Evolutionary conservation across 1,140 invertebrate species (phyloP), one percentile per base, ranked within the genome.

Genomic region (Zophobas morio): DNA sequence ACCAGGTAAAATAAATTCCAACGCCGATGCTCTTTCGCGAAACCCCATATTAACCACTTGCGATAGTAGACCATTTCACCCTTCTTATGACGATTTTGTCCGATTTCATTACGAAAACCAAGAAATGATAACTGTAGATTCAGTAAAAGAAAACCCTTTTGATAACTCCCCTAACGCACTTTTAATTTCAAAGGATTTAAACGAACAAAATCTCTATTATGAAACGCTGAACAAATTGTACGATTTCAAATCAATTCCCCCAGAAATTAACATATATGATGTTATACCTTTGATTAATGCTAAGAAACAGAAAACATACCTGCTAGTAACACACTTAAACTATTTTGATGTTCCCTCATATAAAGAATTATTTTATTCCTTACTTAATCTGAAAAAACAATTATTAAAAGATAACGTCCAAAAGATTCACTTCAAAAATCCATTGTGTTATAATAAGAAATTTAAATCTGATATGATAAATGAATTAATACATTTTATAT

Each of bases 1-100:
- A 82, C 80, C 78, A 5, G 86, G 86, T 6, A 83, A 80, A 80
- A 72, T 74, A 5, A 88, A 87, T 76, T 74, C 70, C 0, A 85
- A 84, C 5, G 85, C 86, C 1, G 87, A 87, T 72, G 82, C 81
- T 5, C 56, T 87, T 40, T 87, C 85, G 6, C 80, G 85, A 60
- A 60, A 51, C n/a, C n/a, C 49, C 20, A 20, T 51, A 3, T n/a
- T 51, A 46, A n/a, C 20, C 20, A n/a, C 6, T 46, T 2, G 40
- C 40, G 20, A 51, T n/a, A 54, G 72, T 70, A 20, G 70, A 57
- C 63, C 63, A 73, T 8, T 34, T 47, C 6, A 78, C n/a, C n/a
- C n/a, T 32, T 75, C 56, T 20, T 84, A 79, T 76, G 71, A 79
- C 40, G 77, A 84, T 78, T 84, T 84, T 60, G 80, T 82, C n/a